Base-by-base conservation (phyloP, 2,113 vertebrate genomes). In the Corythoichthys haematopterus region DNA sequence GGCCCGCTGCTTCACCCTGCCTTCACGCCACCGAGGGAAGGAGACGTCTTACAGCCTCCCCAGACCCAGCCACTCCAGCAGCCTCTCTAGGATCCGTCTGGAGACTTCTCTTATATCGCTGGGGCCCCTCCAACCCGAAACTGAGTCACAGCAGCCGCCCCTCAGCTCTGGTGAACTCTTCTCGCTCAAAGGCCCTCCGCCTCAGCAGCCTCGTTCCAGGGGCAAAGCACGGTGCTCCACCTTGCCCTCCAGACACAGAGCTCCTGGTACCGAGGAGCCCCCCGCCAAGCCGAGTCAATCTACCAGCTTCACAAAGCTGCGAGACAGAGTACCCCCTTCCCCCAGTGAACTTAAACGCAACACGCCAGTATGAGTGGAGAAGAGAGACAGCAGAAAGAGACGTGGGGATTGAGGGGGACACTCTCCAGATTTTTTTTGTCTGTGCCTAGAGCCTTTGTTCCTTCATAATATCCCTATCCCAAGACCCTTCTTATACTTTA, bases 1-100 rank as follows among this genome's bases (percentile, higher is more conserved):
- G 76, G 68, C 74, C 62, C 90, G 89, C 51, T 90, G 89, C 75
- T 91, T 77, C 77, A 91, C 91, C 70, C 86, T 92, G 84, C 91
- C 91, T 72, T 84, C 89, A 56, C 85, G 74, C 60, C 83, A 87
- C 66, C 78, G 55, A 81, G 86, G 45, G 10, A 47, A 76, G 4
- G 82, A 84, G 69, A 71, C 77, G 38, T 83, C 79, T 66, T 84
- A 81, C 70, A 81, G 81, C 70, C 70, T 88, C 69, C 84, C 85
- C 0, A 79, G 77, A 46, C 77, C 87, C 20, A 91, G 87, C 71
- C 88, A 90, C 64, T 92, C 91, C 75, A 80, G 85, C 77, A 92
- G 86, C 78, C 88, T 90, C 75, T 84, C 84, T 1, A 83, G 79
- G 72, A 74, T 90, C 63, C 85, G 88, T 68, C 88, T 84, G 66